A percentile compares a stretch with the other conserved stretches of the same genome.
Conservation (phyloP, 2,113 vertebrate species). For the Hyperopisus bebe region DNA sequence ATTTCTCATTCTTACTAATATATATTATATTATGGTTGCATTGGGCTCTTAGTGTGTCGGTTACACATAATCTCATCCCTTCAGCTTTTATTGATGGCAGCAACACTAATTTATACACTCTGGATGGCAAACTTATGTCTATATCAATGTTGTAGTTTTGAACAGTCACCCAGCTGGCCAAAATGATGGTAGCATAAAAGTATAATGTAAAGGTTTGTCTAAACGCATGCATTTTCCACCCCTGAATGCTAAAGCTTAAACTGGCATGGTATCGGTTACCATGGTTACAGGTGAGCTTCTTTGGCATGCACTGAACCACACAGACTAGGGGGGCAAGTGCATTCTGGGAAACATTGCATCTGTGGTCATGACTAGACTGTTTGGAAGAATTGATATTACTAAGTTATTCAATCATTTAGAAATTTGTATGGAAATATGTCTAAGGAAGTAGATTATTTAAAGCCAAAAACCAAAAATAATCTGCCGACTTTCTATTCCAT, state of each 20-base stretch:
- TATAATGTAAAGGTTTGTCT: background rate
- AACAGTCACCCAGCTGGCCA: background rate
- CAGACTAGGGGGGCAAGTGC: constrained; percentile 18
- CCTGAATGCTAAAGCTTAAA: constrained; percentile 37
- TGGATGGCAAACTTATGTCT: background rate
- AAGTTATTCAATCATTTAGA: background rate
- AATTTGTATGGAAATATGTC: background rate
- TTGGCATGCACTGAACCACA: constrained; percentile 36
- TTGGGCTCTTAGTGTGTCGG: background rate
- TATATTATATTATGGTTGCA: background rate
- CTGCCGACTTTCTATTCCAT: background rate
- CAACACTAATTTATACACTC: background rate
- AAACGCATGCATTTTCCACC: constrained; percentile 36
- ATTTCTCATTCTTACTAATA: background rate
- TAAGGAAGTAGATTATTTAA: background rate
- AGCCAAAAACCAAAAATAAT: background rate
- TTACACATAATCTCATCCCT: background rate
- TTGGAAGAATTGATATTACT: background rate
- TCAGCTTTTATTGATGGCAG: background rate
- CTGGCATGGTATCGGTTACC: constrained; percentile 44
- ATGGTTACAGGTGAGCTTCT: constrained; percentile 26
- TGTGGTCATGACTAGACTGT: background rate
- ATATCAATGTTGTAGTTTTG: background rate
- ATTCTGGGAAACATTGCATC: constrained; percentile 23
- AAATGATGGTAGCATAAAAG: background rate